Percentiles rank a stretch among this genome's conserved stretches.
Evolutionary conservation across 2,797 vertebrate genomes (phyloP).

Genomic region (Urophycis tenuis): DNA sequence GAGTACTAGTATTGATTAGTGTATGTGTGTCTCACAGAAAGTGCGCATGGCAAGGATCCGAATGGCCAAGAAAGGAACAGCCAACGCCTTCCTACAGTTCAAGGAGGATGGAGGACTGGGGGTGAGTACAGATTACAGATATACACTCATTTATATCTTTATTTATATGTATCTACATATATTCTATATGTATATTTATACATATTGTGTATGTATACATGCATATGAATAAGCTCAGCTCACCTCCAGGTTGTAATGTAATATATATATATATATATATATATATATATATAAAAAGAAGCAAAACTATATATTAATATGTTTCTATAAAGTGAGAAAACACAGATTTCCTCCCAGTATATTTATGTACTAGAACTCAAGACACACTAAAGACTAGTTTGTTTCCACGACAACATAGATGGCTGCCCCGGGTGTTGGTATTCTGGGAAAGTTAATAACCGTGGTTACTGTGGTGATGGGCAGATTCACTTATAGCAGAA

Average conservation of each 20-base stretch:
- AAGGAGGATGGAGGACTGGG: slow-evolving; percentile 77
- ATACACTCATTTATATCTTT: slow-evolving; percentile 7
- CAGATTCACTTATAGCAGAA: not conserved
- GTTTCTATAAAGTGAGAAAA: not conserved
- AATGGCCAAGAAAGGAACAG: slow-evolving; percentile 83
- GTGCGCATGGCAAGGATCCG: slow-evolving; percentile 84
- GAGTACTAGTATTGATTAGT: not conserved
- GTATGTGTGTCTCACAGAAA: slow-evolving; percentile 68
- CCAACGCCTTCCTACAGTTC: slow-evolving; percentile 85
- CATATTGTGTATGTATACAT: not conserved
- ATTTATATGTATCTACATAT: slow-evolving; percentile 11
- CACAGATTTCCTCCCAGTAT: not conserved
- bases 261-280: not conserved
- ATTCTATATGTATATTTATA: not conserved
- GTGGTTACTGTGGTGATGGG: not conserved
- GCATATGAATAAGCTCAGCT: too few species aligned
- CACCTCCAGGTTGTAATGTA: too few species aligned
- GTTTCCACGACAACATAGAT: not conserved
- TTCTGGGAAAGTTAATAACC: slow-evolving; percentile 5
- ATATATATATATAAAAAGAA: not conserved
- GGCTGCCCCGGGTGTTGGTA: not conserved
- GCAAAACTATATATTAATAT: not conserved
- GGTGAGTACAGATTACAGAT: slow-evolving; percentile 42
- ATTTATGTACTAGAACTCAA: not conserved
- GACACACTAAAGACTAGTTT: not conserved